Evolutionary conservation across 2,888 invertebrate genomes (phyloP).

Genomic region (Ethmia dodecea): DNA sequence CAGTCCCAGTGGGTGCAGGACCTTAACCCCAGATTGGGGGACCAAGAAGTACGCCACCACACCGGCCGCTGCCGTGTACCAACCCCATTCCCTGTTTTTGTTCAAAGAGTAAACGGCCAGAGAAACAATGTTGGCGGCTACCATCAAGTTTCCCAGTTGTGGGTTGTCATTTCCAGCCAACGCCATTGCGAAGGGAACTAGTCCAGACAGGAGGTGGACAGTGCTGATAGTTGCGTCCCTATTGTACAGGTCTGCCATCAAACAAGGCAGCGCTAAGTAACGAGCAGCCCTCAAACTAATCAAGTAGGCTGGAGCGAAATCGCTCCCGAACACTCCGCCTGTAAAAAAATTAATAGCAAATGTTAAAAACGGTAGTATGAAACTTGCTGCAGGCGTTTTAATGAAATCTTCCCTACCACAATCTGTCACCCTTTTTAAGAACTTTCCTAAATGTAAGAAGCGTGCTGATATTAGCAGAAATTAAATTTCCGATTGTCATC

Average conservation of each 20-base stretch:
- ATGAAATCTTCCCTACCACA: no score
- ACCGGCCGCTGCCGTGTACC: conserved; percentile 50
- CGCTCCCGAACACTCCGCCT: conserved; percentile 44
- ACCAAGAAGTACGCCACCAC: conserved; percentile 44
- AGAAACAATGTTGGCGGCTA: conserved; percentile 50
- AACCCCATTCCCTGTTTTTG: conserved; percentile 44
- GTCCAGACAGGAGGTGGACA: conserved; percentile 48
- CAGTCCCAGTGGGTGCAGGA: conserved; percentile 49
- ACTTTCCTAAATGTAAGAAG: no score
- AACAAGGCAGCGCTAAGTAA: conserved; percentile 52
- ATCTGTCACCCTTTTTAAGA: no score
- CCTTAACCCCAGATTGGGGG: conserved; percentile 28
- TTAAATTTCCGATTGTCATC: no score
- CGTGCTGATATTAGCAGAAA: no score
- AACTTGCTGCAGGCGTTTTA: no score
- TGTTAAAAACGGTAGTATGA: no score
- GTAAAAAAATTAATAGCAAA: conserved; percentile 18
- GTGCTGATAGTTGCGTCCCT: conserved; percentile 31
- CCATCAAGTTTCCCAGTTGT: conserved; percentile 39
- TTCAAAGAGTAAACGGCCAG: conserved; percentile 39
- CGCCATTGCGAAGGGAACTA: conserved; percentile 49
- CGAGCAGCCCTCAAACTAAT: conserved; percentile 44
- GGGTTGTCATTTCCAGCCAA: conserved; percentile 41
- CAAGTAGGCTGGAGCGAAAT: conserved; percentile 38
- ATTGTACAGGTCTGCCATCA: conserved; percentile 53